Base-by-base conservation (phyloP, 2,888 invertebrate genomes). In the Brachypalpus laphriformis region DNA sequence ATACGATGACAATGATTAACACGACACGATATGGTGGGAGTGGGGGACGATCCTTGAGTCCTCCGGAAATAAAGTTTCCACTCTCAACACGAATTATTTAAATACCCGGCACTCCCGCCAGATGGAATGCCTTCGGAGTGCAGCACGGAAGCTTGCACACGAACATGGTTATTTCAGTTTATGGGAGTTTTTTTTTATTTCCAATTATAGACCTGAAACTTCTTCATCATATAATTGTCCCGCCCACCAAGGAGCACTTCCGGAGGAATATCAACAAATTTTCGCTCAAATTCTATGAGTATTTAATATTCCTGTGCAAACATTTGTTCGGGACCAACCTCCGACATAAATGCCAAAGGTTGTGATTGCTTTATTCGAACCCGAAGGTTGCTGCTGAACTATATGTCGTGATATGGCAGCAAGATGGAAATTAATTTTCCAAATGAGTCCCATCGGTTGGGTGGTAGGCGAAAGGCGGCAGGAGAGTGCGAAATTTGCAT, bases 231-330 rank as follows among this genome's bases (percentile, higher is more conserved):
- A 51, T 59, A 25, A 70, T 49, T 56, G 28, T 42, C 8, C 75
- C 47, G 34, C 28, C 51, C 25, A n/a, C 14, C 20, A n/a, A 16
- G 42, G 4, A 57, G 56, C 18, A 65, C 56, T 61, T 49, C 2
- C 16, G 37, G 34, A 7, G 72, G 65, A 78, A 63, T 49, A 57
- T 78, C 56, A 65, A 59, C 57, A 57, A 59, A 72, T 65, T 72
- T 16, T 28, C 66, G 16, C 34, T 16, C 37, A 47, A 59, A 37
- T 45, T 51, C 49, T 22, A 54, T 28, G 40, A 65, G 71, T 42
- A 82, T 71, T 71, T 77, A 65, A 77, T 72, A 72, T 82, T 82
- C 71, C 40, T 77, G 57, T 5, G 71, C 82, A 82, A 82, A 82
- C 82, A 82, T 82, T 82, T 82, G 61, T 82, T 77, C 37, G 77